phyloP scores from a whole-genome alignment of 2,797 vertebrate genomes.

The Characodon lateralis region DNA sequence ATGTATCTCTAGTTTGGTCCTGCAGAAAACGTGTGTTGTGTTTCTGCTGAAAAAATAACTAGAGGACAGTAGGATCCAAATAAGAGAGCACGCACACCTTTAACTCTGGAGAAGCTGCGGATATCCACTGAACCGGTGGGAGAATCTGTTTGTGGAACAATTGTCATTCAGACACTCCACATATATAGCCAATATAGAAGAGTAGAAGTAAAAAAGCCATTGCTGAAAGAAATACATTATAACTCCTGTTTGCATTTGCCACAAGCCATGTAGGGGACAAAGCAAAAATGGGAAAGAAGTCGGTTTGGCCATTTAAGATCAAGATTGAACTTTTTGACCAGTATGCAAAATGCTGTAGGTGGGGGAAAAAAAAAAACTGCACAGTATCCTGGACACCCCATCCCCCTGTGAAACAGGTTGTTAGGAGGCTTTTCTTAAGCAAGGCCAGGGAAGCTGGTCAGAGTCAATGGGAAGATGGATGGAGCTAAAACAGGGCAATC shows the following conservation, averaged over 20 bases:
- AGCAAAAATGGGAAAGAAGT: too few species aligned
- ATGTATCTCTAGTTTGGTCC: too few species aligned
- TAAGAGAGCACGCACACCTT: too few species aligned
- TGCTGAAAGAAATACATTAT: background rate
- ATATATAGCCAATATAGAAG: background rate
- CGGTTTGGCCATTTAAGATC: too few species aligned
- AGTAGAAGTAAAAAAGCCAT: background rate
- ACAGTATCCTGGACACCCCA: background rate
- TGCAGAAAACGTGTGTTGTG: too few species aligned
- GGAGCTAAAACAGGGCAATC: background rate
- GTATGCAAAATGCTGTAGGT: background rate
- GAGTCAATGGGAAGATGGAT: background rate
- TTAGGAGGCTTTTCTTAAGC: background rate
- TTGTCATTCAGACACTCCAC: too few species aligned
- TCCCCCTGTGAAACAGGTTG: background rate
- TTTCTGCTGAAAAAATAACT: too few species aligned
- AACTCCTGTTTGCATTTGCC: too few species aligned
- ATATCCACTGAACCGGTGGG: background rate
- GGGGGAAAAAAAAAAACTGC: background rate
- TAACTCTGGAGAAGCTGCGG: background rate
- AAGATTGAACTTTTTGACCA: too few species aligned
- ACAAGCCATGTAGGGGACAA: too few species aligned
- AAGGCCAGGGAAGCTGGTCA: background rate
- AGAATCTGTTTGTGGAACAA: background rate
- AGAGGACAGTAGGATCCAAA: too few species aligned